Base-by-base conservation (phyloP, 2,888 invertebrate species). In the Noctua fimbriata region DNA sequence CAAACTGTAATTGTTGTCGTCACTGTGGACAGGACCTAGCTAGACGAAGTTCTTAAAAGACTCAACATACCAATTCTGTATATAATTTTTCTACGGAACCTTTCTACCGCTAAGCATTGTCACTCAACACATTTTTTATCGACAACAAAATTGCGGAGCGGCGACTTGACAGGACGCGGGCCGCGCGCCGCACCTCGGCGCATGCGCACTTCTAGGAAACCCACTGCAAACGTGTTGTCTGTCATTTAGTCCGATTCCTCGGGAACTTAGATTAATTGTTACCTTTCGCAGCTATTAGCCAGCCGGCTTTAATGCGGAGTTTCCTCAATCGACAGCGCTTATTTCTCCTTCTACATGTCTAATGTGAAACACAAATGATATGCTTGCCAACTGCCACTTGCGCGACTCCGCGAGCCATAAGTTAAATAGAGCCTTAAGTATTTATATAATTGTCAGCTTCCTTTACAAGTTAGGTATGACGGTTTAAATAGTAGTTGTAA, bases 131-230 rank as follows among this genome's bases (percentile, higher is more conserved):
- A 47, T 88, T 90, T 91, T 91, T 91, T 90, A 89, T 86, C 83
- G 87, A 78, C 87, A 78, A 78, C 85, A 85, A 91, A 92, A 92
- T 92, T 90, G 90, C 90, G 41, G 85, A 79, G 90, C 87, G 87
- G 89, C 85, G 81, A 83, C 81, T 81, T 81, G 78, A 88, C 90
- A 90, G 88, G 86, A 90, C 83, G 87, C 86, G 73, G 55, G 81
- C 76, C 79, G 79, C 70, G 82, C 85, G 86, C 87, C 82, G 82
- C 85, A 83, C 84, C 83, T 88, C 86, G 78, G 78, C 44, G 44
- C 89, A 89, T 90, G 89, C 90, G 87, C 88, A 71, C 81, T 94
- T 93, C 94, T 92, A 93, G 92, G 93, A 94, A 93, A 89, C 87
- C 84, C 86, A 88, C 86, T 86, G 89, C 89, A 82, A 82, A 87